Evolutionary conservation across 2,113 vertebrate species (phyloP).

Genomic region (Gnathonemus echidnorhynchus): DNA sequence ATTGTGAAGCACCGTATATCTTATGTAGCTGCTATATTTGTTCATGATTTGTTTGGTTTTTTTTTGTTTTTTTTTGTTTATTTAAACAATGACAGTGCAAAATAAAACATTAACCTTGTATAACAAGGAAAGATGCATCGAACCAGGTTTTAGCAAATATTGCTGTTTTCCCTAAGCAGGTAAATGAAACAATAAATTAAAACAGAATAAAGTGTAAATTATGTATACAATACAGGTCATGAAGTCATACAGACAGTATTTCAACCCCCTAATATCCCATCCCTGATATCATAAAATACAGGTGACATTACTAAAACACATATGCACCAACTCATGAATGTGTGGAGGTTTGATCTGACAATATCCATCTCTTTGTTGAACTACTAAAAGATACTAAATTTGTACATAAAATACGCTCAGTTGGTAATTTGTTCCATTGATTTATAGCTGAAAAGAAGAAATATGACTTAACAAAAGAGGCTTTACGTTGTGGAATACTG

Average conservation of each 20-base stretch:
- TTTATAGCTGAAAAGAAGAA: not conserved
- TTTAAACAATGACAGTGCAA: not conserved
- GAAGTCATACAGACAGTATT: not conserved
- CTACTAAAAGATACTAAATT: not conserved
- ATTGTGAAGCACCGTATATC: not conserved
- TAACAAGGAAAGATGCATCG: not conserved
- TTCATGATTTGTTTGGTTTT: not conserved
- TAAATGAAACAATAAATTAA: not conserved
- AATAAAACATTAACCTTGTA: not conserved
- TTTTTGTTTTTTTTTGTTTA: not conserved
- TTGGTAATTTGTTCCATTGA: not conserved
- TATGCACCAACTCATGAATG: not conserved
- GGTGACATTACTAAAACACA: not conserved
- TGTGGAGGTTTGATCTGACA: not conserved
- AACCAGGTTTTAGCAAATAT: not conserved
- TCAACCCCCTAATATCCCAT: not conserved
- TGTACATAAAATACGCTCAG: not conserved
- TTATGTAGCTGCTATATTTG: not conserved
- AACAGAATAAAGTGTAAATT: not conserved
- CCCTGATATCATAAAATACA: not conserved
- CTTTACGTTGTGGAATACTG: not conserved
- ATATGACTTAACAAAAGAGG: not conserved
- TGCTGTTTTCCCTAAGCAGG: not conserved
- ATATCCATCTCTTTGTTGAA: not conserved
- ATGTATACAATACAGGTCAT: not conserved